Evolutionary conservation across 2,797 vertebrate genomes (phyloP), one percentile per base, ranked within the genome.

Genomic region (Anguilla anguilla): DNA sequence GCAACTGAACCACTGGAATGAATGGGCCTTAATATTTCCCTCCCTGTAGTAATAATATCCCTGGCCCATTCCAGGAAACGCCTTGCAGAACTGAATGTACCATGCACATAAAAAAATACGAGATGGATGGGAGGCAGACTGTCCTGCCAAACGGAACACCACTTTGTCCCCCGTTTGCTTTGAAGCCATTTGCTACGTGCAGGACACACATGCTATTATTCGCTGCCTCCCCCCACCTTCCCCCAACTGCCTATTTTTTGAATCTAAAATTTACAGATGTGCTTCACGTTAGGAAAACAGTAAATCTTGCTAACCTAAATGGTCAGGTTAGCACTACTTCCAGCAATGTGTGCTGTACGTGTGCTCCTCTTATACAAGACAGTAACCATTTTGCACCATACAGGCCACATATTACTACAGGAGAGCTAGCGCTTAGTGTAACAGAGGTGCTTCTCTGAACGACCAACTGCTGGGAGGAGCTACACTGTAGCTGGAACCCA

Each of bases 21-120:
- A 22, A 39, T 19, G 39, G 74, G 74, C 2, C 35, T 79, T 79
- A 39, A 39, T 46, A 39, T 79, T 79, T 79, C 35, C 39, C n/a
- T 11, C 35, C 69, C 74, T 19, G 39, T 46, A 79, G 28, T 79
- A 79, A 79, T 74, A 74, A 74, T 74, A 31, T 74, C 69, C 69
- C 69, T 25, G 11, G 69, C 69, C 69, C 28, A 10, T 74, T 74
- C 69, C 69, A 74, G 69, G 69, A 74, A 31, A 35, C 3, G 69
- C 28, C 69, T 74, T 35, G 11, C 69, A 31, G 69, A 74, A 74
- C 69, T 74, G 31, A 74, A 74, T 74, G 69, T 74, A 74, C 69
- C 31, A 35, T 35, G 22, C 31, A 3, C 69, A 74, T 74, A 31
- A 35, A 35, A 61, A 64, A 74, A 74, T 74, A 35, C 7, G 28